Evolutionary conservation across 2,113 vertebrate species (phyloP), one percentile per base, ranked within the genome.

Genomic region (Hoplias malabaricus): DNA sequence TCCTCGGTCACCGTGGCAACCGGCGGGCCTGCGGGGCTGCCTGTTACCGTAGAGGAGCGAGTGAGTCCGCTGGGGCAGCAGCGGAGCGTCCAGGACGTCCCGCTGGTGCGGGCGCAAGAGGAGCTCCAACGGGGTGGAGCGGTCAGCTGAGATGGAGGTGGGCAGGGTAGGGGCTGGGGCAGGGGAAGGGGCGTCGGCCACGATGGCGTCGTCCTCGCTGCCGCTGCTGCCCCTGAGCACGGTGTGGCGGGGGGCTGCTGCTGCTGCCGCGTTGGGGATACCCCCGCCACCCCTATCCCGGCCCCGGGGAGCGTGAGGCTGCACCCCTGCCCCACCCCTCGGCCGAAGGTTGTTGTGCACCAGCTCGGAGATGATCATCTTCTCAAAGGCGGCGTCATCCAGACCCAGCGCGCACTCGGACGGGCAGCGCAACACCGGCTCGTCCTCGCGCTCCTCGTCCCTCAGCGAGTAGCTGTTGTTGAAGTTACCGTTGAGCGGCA

Each of bases 401-500:
- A 99, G 93, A 90, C 92, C 94, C 85, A 97, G 93, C 84, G 93
- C 94, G 90, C 96, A 94, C 89, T 96, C 95, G 81, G 94, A 92
- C 12, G 95, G 93, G 84, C 94, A 87, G 40, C 84, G 81, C 13
- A 80, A 38, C 84, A 80, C 19, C 72, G 94, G 91, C 42, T 95
- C 94, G 9, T n/a, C n/a, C n/a, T 91, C 93, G 83, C 97, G 98
- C 90, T 96, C 94, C 75, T 96, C 95, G 2, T 96, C 96, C 78
- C 94, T 94, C 90, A 96, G 90, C 16, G 98, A 98, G 91, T 99
- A 99, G 93, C 97, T 99, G 92, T 97, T 99, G 94, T 98, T 99
- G 89, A 99, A 99, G 88, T 99, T 98, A 93, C 97, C 98, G 89
- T 98, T 99, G 93, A 99, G 98, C 91, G 98, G 98, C 91, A 99